These are phyloP conservation scores for Sycophaga agraensis DNA, from an alignment of 1,140 invertebrate species.

Conservation along the genomic window DNA sequence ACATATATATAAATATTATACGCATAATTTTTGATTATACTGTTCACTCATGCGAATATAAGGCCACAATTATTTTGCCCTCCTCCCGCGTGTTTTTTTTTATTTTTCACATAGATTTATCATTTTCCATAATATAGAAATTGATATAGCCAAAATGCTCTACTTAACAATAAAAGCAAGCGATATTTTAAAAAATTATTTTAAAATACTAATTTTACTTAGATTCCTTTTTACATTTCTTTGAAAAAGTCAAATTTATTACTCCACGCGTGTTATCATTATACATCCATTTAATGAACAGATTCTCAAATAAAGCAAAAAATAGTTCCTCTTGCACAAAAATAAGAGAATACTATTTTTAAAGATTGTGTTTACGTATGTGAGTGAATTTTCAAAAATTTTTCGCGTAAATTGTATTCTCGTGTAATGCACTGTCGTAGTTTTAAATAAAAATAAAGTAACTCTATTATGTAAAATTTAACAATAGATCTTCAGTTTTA, in stretches of 20 bases:
- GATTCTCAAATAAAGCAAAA: too few relatives aligned
- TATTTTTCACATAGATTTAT: too few relatives aligned
- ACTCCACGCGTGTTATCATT: too few relatives aligned
- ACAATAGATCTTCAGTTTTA: conserved; percentile 38
- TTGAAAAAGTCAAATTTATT: too few relatives aligned
- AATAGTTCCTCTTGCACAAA: too few relatives aligned
- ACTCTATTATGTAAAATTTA: conserved; percentile 30
- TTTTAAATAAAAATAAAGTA: conserved; percentile 48
- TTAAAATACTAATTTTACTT: too few relatives aligned
- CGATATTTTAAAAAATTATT: not conserved
- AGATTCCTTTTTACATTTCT: conserved; percentile 1
- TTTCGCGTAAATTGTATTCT: not conserved
- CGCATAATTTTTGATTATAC: conserved; percentile 34
- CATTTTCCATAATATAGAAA: not conserved
- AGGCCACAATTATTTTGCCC: conserved; percentile 42
- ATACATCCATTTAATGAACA: not conserved
- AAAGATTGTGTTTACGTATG: not conserved
- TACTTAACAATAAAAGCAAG: conserved; percentile 11
- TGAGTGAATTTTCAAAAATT: not conserved
- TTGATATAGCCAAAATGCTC: not conserved
- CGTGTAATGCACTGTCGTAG: not conserved
- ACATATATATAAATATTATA: conserved; percentile 33
- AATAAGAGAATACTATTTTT: not conserved
- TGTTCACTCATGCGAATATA: conserved; percentile 42
- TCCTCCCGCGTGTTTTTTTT: conserved; percentile 30